Base-by-base conservation (phyloP, 2,797 vertebrate genomes). In the Staurois parvus region DNA sequence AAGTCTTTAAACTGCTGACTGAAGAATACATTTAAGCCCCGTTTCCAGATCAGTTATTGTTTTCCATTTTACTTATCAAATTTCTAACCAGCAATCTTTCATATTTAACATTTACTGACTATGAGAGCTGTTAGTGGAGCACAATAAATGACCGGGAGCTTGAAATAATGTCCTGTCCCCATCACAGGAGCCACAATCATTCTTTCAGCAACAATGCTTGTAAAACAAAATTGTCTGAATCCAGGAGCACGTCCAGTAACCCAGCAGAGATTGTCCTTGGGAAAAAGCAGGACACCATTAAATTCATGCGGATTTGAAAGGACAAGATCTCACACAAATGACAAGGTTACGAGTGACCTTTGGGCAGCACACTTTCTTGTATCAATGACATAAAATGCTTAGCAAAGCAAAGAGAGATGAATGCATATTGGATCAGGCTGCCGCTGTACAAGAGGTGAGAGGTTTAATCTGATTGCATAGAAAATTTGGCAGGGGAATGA, bases 281-380 rank as follows among this genome's bases (percentile, higher is more conserved):
- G 77, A 62, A 42, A 29, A 56, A 83, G 62, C 62, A 75, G 70
- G 84, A 81, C 72, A 45, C 72, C 84, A 85, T 85, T 88, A 85
- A 85, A 84, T 77, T 78, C 75, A 34, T 78, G 45, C 40, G 83
- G 76, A 72, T 73, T 40, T 73, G 83, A 84, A 78, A 67, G 21
- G 56, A 78, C 77, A 75, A 72, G 83, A 73, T 84, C 68, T 72
- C 75, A 77, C 83, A 37, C 74, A 78, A 78, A 84, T 84, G 69
- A 84, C 76, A 84, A 84, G 83, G 76, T 84, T 84, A 84, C 64
- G 68, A 59, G 76, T 84, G 76, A 84, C 83, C 83, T 84, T 64
- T 84, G 72, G 48, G 69, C 40, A 64, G 34, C 56, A 59, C 69
- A 87, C n/a, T 83, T 74, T 88, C 34, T 17, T 79, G 72, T 70